These are phyloP conservation scores for Cryptoblepharus egeriae DNA, from an alignment of 2,797 vertebrate genomes.

Conservation along the genomic window DNA sequence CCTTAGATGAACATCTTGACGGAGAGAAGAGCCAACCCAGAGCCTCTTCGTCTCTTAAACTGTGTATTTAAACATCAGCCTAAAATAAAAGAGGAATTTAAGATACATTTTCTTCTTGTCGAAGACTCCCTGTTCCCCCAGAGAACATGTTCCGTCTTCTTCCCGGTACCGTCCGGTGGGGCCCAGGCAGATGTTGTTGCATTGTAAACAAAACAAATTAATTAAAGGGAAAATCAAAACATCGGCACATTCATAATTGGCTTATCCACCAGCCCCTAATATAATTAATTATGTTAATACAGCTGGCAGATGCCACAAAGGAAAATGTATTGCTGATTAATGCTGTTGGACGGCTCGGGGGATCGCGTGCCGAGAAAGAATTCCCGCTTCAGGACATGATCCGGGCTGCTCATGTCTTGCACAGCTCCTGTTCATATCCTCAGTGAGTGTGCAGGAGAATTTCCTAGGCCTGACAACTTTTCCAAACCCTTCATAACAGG, in stretches of 20 bases:
- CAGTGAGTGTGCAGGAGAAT: too few relatives aligned
- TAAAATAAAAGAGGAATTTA: neutral
- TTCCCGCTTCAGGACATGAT: neutral
- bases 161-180: conserved; percentile 8
- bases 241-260: conserved; percentile 53
- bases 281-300: conserved; percentile 60
- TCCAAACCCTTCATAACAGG: too few relatives aligned
- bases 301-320: neutral
- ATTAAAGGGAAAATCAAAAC: conserved; percentile 66
- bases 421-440: neutral
- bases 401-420: neutral
- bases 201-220: conserved; percentile 59
- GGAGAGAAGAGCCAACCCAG: too few relatives aligned
- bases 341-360: accelerated
- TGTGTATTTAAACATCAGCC: neutral
- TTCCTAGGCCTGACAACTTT: too few relatives aligned
- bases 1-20: too few relatives aligned
- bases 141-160: neutral
- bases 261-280: conserved; percentile 46
- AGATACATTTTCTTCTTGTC: neutral
- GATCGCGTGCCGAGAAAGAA: accelerated
- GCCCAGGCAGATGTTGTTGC: conserved; percentile 34
- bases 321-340: neutral
- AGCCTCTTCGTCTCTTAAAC: neutral
- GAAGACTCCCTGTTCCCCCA: neutral